Conservation (phyloP, 2,797 vertebrate species). For the Oryzias dopingdopingensis region DNA sequence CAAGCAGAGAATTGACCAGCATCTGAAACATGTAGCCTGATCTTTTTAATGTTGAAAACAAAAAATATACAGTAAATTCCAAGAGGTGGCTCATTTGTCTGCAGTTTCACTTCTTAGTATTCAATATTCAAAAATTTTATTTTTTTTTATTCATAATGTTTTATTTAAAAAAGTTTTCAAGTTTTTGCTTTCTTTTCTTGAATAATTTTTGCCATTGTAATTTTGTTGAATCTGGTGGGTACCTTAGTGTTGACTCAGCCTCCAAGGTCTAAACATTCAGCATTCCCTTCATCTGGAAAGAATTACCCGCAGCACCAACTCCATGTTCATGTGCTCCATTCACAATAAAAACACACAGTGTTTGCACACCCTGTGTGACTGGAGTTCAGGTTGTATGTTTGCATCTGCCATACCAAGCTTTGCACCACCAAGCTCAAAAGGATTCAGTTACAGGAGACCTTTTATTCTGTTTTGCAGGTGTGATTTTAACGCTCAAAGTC, state of each 20-base stretch:
- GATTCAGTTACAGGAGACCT: slow-evolving; percentile 17
- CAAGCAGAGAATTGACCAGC: too few species aligned
- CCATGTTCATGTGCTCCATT: slow-evolving; percentile 45
- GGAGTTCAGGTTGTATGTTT: slow-evolving; percentile 44
- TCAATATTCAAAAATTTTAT: too few species aligned
- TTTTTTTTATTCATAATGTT: too few species aligned
- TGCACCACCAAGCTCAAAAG: slow-evolving; percentile 10
- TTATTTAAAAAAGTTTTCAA: too few species aligned
- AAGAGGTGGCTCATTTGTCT: too few species aligned
- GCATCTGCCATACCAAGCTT: slow-evolving; percentile 21
- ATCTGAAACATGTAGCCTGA: too few species aligned
- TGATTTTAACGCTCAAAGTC: background rate
- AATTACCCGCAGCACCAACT: slow-evolving; percentile 67
- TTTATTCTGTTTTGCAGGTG: background rate
- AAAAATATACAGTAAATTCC: too few species aligned
- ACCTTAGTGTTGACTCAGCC: slow-evolving; percentile 18
- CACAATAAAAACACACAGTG: slow-evolving; percentile 64
- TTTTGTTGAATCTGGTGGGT: slow-evolving; percentile 11
- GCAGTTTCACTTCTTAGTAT: too few species aligned
- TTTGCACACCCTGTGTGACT: slow-evolving; percentile 30
- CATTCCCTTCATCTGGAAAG: slow-evolving; percentile 69
- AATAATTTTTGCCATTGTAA: background rate
- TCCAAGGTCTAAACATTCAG: slow-evolving; percentile 32
- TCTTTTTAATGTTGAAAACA: too few species aligned
- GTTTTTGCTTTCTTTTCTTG: too few species aligned